Conservation (phyloP, 2,888 invertebrate genomes). For the Aelia acuminata region DNA sequence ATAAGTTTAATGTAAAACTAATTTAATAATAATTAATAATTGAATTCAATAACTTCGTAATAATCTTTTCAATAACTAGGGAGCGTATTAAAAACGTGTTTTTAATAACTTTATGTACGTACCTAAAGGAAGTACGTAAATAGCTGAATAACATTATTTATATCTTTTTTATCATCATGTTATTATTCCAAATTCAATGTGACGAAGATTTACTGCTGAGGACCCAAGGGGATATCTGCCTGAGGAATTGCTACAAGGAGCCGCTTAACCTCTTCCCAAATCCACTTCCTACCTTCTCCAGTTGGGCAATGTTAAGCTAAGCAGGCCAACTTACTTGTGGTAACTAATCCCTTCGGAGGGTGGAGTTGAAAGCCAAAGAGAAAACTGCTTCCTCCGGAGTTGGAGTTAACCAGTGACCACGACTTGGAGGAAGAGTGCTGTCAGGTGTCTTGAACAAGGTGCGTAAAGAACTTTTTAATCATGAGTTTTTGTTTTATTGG, state of each 20-base stretch:
- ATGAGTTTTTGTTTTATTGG: no score
- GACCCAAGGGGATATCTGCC: neutral
- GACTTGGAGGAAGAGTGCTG: neutral
- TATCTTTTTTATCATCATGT: no score
- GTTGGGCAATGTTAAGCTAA: neutral
- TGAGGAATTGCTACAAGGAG: neutral
- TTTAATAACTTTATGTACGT: no score
- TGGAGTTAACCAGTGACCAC: neutral
- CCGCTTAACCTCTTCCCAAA: neutral
- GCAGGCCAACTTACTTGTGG: neutral
- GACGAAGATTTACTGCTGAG: neutral
- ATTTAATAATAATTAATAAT: no score
- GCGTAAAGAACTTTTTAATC: no score
- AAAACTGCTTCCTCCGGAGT: neutral
- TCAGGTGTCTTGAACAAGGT: neutral
- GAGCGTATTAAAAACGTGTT: no score
- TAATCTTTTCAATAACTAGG: no score
- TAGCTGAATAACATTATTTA: no score
- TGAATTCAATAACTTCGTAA: no score
- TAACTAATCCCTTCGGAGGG: conserved; percentile 11
- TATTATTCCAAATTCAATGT: neutral
- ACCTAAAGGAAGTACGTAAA: no score
- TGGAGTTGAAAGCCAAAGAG: neutral
- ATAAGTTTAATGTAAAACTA: no score
- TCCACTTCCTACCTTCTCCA: neutral